Evolutionary conservation across 2,113 vertebrate species (phyloP).

Genomic region (Podarcis cretensis): DNA sequence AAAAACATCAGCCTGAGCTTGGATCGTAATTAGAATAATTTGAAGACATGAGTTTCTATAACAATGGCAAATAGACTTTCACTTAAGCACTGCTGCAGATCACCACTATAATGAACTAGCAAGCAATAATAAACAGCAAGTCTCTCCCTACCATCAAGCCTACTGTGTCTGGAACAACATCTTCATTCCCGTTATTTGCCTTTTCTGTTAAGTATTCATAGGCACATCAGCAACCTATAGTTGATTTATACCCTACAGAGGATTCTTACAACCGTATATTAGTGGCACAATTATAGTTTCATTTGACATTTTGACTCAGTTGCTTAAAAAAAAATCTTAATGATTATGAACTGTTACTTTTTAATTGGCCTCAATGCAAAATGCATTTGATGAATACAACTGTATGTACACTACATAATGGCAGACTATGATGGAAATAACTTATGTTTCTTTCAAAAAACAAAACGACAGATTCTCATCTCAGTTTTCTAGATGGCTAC

Average conservation of each 20-base stretch:
- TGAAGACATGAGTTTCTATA: background rate
- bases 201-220: background rate
- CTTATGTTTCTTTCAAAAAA: background rate
- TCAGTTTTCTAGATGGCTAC: no score
- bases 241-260: background rate
- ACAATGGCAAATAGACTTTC: background rate
- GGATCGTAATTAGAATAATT: background rate
- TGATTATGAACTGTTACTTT: slow-evolving; percentile 21
- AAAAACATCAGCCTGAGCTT: background rate
- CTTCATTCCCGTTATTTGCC: background rate
- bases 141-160: background rate
- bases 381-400: background rate
- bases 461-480: no score
- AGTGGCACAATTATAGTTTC: slow-evolving; percentile 2
- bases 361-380: slow-evolving; percentile 23
- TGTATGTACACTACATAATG: background rate
- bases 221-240: background rate
- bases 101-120: background rate
- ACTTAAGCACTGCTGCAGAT: background rate
- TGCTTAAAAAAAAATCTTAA: background rate
- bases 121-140: background rate
- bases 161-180: background rate
- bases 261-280: background rate
- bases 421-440: slow-evolving; percentile 36
- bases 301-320: slow-evolving; percentile 35